Conservation (phyloP, 2,888 invertebrate species). For the Pyrrhosoma nymphula region DNA sequence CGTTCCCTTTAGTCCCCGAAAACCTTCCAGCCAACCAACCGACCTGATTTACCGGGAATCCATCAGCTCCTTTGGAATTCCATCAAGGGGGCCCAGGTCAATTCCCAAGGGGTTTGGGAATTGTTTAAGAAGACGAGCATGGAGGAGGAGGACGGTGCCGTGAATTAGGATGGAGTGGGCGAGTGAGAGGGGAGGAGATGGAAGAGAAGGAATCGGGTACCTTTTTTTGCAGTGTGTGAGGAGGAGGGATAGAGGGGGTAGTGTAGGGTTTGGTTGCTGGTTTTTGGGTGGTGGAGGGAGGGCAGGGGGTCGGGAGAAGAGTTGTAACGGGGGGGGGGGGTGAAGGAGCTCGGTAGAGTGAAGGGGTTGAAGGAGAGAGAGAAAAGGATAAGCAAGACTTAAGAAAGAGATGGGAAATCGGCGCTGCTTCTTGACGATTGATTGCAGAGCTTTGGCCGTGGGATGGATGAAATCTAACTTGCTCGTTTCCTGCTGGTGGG, state of each 20-base stretch:
- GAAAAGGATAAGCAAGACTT: not conserved
- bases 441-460: not conserved
- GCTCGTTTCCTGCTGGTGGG: not conserved
- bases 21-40: not conserved
- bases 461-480: not conserved
- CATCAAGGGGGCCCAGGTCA: conserved; percentile 5
- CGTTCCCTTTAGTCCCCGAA: not conserved
- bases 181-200: not conserved
- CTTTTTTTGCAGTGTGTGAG: not conserved
- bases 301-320: no score
- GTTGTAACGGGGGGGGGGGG: no score
- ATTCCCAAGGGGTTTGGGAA: conserved; percentile 18
- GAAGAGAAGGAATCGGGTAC: not conserved
- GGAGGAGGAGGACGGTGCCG: not conserved
- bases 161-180: conserved; percentile 20
- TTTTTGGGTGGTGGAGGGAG: no score
- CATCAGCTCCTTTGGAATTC: conserved; percentile 62
- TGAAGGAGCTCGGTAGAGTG: no score
- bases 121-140: not conserved
- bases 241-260: not conserved
- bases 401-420: no score
- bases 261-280: no score
- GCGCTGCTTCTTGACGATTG: not conserved
- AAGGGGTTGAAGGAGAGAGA: not conserved
- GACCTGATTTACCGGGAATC: conserved; percentile 16